A percentile compares a stretch with the other conserved stretches of the same genome.
Conservation (phyloP, 2,797 vertebrate genomes). For the Sphenodon punctatus region DNA sequence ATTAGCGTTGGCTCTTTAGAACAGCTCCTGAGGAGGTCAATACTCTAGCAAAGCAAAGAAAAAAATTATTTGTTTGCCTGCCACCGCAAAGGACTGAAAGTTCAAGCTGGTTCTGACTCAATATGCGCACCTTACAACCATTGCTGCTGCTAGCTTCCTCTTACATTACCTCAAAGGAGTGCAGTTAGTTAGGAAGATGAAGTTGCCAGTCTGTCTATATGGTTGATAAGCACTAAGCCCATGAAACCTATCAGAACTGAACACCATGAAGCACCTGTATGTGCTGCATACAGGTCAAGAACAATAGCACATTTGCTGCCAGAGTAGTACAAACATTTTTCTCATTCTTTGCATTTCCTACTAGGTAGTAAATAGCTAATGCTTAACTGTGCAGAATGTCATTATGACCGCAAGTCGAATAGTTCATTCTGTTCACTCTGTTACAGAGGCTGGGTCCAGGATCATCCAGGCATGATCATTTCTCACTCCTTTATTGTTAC, state of each 20-base stretch:
- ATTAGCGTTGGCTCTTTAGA: no score
- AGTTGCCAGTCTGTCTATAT: not conserved
- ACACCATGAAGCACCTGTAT: not conserved
- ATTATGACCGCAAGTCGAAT: not conserved
- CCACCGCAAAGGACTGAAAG: no score
- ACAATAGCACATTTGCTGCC: conserved; percentile 1
- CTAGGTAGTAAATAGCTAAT: conserved; percentile 6
- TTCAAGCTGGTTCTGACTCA: no score
- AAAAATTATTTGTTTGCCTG: no score
- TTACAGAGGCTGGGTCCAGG: not conserved
- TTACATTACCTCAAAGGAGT: no score
- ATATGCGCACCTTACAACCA: no score
- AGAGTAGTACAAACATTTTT: not conserved
- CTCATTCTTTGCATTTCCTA: conserved; percentile 1
- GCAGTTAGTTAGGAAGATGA: not conserved
- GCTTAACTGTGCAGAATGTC: not conserved
- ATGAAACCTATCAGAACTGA: not conserved
- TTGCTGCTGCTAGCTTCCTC: no score
- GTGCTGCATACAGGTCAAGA: not conserved
- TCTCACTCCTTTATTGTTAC: not conserved
- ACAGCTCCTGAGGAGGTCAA: no score
- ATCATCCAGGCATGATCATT: not conserved
- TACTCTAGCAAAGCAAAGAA: no score
- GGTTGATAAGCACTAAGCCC: not conserved
- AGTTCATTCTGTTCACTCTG: not conserved